These are phyloP conservation scores for Hydrocynus forskahlii DNA, from an alignment of 2,797 vertebrate species.

Conservation along the genomic window DNA sequence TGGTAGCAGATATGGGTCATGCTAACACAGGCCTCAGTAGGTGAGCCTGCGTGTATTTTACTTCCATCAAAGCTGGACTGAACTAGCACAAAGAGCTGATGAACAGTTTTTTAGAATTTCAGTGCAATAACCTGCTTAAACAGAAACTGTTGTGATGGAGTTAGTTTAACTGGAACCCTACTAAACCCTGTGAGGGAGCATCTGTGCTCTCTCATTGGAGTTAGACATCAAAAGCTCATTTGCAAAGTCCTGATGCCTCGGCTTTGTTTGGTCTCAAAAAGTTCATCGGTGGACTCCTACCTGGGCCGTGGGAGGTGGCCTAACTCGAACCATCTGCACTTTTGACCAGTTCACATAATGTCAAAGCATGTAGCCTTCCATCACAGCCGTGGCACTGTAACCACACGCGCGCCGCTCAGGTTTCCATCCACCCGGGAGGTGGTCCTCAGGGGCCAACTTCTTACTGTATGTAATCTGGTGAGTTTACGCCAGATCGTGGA, in stretches of 20 bases:
- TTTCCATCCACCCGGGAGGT: slow-evolving; percentile 61
- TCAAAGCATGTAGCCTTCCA: slow-evolving; percentile 53
- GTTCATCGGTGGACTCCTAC: slow-evolving; percentile 28
- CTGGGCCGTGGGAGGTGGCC: slow-evolving; percentile 28
- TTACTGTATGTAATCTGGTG: slow-evolving; percentile 63
- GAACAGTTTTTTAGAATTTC: slow-evolving; percentile 9
- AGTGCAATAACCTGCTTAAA: not conserved
- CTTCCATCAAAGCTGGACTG: slow-evolving; percentile 44
- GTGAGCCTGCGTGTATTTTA: slow-evolving; percentile 47
- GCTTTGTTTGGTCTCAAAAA: slow-evolving; percentile 44
- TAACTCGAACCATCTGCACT: slow-evolving; percentile 60
- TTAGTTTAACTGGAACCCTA: slow-evolving; percentile 49
- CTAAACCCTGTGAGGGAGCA: slow-evolving; percentile 46
- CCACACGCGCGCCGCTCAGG: slow-evolving; percentile 26
- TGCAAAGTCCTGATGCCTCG: slow-evolving; percentile 33
- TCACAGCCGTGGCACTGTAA: slow-evolving; percentile 48
- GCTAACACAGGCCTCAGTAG: slow-evolving; percentile 31
- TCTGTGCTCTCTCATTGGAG: slow-evolving; percentile 37
- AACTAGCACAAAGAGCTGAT: slow-evolving; percentile 37
- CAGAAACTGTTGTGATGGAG: slow-evolving; percentile 39
- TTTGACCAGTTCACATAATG: slow-evolving; percentile 51
- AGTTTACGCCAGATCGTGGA: slow-evolving; percentile 45
- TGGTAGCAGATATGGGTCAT: slow-evolving; percentile 40
- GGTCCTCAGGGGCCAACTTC: slow-evolving; percentile 62
- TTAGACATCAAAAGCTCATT: slow-evolving; percentile 46